Percentiles rank a stretch among this genome's conserved stretches.
Conservation (phyloP, 2,797 vertebrate species). For the Rhabdophis nuchalis region DNA sequence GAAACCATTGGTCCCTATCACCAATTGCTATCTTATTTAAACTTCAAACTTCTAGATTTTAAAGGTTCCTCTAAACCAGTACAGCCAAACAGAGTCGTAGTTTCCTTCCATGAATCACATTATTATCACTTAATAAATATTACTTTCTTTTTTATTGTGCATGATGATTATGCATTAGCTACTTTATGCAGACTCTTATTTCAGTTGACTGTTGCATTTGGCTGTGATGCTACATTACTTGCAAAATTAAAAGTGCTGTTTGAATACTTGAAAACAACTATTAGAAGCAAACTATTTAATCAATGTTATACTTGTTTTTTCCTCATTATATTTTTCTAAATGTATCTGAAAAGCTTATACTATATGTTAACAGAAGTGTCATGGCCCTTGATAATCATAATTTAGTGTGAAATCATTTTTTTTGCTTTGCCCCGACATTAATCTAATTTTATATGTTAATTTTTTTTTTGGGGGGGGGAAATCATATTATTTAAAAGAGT, state of each 20-base stretch:
- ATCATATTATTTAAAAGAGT: conserved; percentile 37
- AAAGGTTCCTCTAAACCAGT: background rate
- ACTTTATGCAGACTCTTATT: background rate
- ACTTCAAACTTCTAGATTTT: background rate
- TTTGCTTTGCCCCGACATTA: conserved; percentile 44
- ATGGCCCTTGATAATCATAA: conserved; percentile 50
- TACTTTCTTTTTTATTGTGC: background rate
- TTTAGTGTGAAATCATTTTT: conserved; percentile 42
- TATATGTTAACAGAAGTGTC: conserved; percentile 31
- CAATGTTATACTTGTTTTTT: conserved; percentile 23
- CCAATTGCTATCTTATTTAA: background rate
- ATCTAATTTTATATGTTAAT: conserved; percentile 18
- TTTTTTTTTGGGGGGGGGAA: conserved; percentile 8
- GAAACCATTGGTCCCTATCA: background rate
- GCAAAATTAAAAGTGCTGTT: conserved; percentile 27
- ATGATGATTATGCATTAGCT: background rate
- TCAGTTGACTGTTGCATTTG: background rate
- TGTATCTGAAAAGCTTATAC: conserved; percentile 36
- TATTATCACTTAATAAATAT: background rate
- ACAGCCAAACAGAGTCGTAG: background rate
- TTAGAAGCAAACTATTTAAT: conserved; percentile 12
- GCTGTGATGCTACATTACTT: background rate
- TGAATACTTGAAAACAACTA: conserved; percentile 29
- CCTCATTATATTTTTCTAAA: conserved; percentile 42
- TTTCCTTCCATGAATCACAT: background rate